Evolutionary conservation across 2,888 invertebrate genomes (phyloP).

Genomic region (Tyria jacobaeae): DNA sequence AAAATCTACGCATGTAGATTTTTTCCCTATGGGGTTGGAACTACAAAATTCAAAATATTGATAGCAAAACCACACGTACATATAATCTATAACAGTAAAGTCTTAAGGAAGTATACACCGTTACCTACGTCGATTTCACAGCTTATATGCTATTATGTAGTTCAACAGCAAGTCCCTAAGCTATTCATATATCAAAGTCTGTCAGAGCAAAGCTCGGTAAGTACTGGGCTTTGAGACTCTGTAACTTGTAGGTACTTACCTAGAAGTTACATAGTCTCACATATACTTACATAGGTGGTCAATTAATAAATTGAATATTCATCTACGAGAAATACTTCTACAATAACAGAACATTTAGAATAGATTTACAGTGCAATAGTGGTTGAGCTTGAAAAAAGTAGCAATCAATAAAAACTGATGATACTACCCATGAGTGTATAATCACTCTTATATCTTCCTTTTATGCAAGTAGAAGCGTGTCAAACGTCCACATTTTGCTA

Average conservation of each 20-base stretch:
- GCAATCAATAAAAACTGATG: too few relatives aligned
- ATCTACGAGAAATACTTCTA: background rate
- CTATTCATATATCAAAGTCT: background rate
- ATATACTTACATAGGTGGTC: background rate
- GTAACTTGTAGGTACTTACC: too few relatives aligned
- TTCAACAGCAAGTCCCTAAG: background rate
- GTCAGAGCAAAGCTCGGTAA: background rate
- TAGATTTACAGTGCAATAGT: too few relatives aligned
- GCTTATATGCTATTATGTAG: background rate
- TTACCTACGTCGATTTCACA: background rate
- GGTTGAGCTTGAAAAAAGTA: too few relatives aligned
- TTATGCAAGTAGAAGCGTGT: too few relatives aligned
- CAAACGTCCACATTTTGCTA: too few relatives aligned
- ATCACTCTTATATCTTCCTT: too few relatives aligned
- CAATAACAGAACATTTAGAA: background rate
- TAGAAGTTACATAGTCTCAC: background rate
- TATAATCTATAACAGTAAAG: too few relatives aligned
- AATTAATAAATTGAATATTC: background rate
- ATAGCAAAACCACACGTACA: background rate
- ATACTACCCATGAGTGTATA: too few relatives aligned
- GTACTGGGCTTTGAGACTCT: background rate
- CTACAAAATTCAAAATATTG: background rate
- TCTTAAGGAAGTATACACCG: too few relatives aligned
- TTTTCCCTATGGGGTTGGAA: background rate
- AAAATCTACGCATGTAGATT: background rate